Conservation (phyloP, 2,113 vertebrate species). For the Rhipidura dahli region DNA sequence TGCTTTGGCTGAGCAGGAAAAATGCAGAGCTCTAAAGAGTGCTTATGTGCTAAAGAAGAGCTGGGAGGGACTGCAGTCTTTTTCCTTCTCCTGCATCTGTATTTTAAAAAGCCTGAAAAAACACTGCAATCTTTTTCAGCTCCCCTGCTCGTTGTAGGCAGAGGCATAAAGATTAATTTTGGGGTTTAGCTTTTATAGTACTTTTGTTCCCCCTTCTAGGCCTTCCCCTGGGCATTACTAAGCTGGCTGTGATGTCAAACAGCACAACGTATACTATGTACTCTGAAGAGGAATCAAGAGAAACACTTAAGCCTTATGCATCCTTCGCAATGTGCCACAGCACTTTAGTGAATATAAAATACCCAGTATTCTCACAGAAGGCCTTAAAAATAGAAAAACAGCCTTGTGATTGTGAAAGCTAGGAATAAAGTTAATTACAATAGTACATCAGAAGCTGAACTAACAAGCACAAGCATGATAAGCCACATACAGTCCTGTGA, state of each 20-base stretch:
- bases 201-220: not conserved
- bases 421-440: not conserved
- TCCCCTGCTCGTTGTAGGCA: not conserved
- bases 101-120: not conserved
- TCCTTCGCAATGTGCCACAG: not conserved
- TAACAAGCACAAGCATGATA: not conserved
- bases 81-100: not conserved
- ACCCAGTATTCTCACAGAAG: not conserved
- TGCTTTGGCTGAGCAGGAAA: not conserved
- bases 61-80: not conserved
- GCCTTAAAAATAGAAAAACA: not conserved
- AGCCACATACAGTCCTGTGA: not conserved
- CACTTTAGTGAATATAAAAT: not conserved
- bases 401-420: not conserved
- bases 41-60: not conserved
- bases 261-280: not conserved
- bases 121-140: not conserved
- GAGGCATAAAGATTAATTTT: not conserved
- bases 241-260: not conserved
- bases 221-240: not conserved
- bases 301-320: not conserved
- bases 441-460: not conserved
- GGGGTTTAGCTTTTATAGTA: not conserved
- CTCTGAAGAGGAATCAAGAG: not conserved
- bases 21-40: not conserved